Conservation (phyloP, 2,888 invertebrate genomes). For the Philhelius pedissequus region DNA sequence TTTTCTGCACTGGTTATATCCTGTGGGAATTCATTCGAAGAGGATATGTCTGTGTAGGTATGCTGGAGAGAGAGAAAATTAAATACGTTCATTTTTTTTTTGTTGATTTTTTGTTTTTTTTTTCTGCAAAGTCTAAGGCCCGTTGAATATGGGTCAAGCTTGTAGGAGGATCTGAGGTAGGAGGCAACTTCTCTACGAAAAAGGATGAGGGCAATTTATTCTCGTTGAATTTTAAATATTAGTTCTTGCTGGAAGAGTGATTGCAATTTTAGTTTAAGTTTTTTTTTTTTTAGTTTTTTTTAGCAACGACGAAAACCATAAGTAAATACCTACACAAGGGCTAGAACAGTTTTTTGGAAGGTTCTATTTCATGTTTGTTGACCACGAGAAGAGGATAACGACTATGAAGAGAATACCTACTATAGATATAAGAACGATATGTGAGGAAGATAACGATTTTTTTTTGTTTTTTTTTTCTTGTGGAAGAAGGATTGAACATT, state of each 20-base stretch:
- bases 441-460: conserved; percentile 24
- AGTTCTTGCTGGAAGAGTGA: conserved; percentile 53
- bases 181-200: not conserved
- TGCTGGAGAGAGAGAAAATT: conserved; percentile 42
- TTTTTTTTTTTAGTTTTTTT: not conserved
- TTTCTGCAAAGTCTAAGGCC: not conserved
- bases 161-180: conserved; percentile 16
- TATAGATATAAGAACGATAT: not conserved
- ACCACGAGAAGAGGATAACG: not conserved
- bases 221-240: conserved; percentile 65
- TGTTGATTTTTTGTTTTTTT: too few species aligned
- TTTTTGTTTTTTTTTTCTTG: not conserved
- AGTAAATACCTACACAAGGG: conserved; percentile 47
- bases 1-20: conserved; percentile 26
- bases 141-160: conserved; percentile 53
- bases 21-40: conserved; percentile 55
- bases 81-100: conserved; percentile 34
- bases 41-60: conserved; percentile 20
- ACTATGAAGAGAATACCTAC: not conserved
- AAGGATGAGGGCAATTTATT: conserved; percentile 64
- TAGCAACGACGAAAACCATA: conserved; percentile 36
- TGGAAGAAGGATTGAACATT: not conserved
- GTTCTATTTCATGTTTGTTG: conserved; percentile 8
- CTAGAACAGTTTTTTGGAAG: not conserved
- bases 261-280: conserved; percentile 43